Base-by-base conservation (phyloP, 2,797 vertebrate genomes). In the Mus minutoides region DNA sequence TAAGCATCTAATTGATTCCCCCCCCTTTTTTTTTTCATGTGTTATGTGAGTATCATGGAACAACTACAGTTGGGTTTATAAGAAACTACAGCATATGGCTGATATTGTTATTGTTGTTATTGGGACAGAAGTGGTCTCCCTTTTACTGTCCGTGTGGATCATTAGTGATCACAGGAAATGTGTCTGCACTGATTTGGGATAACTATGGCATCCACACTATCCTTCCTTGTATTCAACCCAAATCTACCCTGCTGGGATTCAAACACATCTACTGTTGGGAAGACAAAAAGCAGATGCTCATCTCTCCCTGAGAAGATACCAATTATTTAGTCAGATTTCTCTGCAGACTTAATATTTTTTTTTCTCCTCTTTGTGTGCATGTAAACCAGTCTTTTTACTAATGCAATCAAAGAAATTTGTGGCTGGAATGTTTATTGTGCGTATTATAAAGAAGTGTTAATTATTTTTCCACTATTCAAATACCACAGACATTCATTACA, bases 241-340 rank as follows among this genome's bases (percentile, higher is more conserved):
- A 84, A 78, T 79, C 37, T 17, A 58, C 46, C 24, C 58, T 64
- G 12, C 73, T 87, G 60, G 94, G 73, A 84, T 88, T 96, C 90
- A 90, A 90, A 86, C 1, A 19, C 0, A 0, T 77, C 19, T 13
- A 22, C 62, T 96, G 52, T 49, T 62, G 40, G 31, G 22, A 49
- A 95, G 56, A 95, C 88, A 96, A 76, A 86, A 76, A 52, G 2
- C 69, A 83, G 49, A 92, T 10, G 40, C 9, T 84, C 7, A 40
- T 29, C 31, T 75, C 92, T 77, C 64, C 78, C 49, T 82, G 26
- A 84, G 97, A 49, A 97, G 64, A 78, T 37, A 54, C 40, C n/a
- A 83, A 67, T 93, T 80, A 94, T 77, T 92, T 60, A 92, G 84
- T 95, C 73, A 96, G 67, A 82, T 71, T 95, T 91, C 90, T 96